Percentiles rank a stretch among this genome's conserved stretches.
Conservation (phyloP, 2,888 invertebrate species). For the Amphimallon solstitiale region DNA sequence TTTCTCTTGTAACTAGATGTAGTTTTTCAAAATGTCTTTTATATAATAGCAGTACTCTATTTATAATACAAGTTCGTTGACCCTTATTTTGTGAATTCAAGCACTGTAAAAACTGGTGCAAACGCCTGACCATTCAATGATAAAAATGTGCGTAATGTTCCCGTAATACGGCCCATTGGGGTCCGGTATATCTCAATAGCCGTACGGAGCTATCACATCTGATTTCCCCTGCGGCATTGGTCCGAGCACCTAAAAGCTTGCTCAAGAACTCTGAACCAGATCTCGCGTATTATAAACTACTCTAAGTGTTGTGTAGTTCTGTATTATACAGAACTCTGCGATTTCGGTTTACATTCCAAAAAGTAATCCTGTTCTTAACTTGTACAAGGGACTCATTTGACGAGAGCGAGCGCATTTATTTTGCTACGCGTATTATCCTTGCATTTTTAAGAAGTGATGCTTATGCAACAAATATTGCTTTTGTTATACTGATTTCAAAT, state of each 20-base stretch:
- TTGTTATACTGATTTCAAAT: too few species aligned
- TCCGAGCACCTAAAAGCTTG: constrained; percentile 26
- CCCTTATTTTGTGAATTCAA: neutral
- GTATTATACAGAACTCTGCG: neutral
- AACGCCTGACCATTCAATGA: constrained; percentile 29
- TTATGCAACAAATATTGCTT: too few species aligned
- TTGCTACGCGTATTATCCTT: too few species aligned
- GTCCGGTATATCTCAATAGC: constrained; percentile 52
- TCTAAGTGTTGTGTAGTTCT: constrained; percentile 5
- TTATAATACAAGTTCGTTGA: too few species aligned
- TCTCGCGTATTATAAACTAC: constrained; percentile 5
- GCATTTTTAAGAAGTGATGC: too few species aligned
- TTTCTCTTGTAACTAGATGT: too few species aligned
- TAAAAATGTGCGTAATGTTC: constrained; percentile 48
- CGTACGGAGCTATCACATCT: constrained; percentile 51
- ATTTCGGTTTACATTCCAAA: neutral
- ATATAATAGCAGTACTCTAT: too few species aligned
- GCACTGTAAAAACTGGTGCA: constrained; percentile 6
- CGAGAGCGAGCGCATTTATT: too few species aligned
- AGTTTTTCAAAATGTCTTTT: too few species aligned
- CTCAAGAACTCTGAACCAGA: constrained; percentile 11
- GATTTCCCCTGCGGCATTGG: constrained; percentile 53
- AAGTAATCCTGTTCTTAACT: neutral
- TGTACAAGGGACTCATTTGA: neutral
- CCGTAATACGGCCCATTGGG: constrained; percentile 51